Evolutionary conservation across 2,888 invertebrate genomes (phyloP).

Genomic region (Sericinus montela): DNA sequence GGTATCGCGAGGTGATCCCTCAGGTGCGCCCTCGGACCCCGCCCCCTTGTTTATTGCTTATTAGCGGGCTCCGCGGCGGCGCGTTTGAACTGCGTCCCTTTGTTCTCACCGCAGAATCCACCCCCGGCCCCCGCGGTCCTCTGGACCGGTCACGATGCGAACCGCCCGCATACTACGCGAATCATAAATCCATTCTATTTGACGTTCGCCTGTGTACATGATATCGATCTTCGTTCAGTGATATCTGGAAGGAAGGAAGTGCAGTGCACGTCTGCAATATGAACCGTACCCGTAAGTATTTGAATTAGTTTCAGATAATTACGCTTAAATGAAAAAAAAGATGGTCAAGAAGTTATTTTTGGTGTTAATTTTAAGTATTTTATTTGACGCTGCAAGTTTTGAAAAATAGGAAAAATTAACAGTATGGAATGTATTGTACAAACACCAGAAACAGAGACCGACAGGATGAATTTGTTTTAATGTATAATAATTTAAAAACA

Average conservation of each 20-base stretch:
- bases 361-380: too few species aligned
- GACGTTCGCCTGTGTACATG: slow-evolving; percentile 62
- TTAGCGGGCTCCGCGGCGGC: slow-evolving; percentile 72
- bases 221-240: slow-evolving; percentile 69
- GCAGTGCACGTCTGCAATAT: slow-evolving; percentile 25
- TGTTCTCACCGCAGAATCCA: slow-evolving; percentile 65
- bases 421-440: too few species aligned
- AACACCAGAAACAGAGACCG: too few species aligned
- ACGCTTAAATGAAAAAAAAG: too few species aligned
- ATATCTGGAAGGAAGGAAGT: slow-evolving; percentile 68
- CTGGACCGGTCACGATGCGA: slow-evolving; percentile 60
- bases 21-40: slow-evolving; percentile 70
- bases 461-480: too few species aligned
- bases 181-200: slow-evolving; percentile 76
- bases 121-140: slow-evolving; percentile 27
- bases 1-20: slow-evolving; percentile 67
- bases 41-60: slow-evolving; percentile 80
- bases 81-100: slow-evolving; percentile 72
- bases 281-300: not conserved
- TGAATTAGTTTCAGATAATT: too few species aligned
- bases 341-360: too few species aligned
- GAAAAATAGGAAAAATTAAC: too few species aligned
- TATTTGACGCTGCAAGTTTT: too few species aligned
- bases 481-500: too few species aligned
- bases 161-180: slow-evolving; percentile 61